Percentiles rank a stretch among this genome's conserved stretches.
Conservation (phyloP, 2,797 vertebrate genomes). For the Hapalemur alaotrensis region DNA sequence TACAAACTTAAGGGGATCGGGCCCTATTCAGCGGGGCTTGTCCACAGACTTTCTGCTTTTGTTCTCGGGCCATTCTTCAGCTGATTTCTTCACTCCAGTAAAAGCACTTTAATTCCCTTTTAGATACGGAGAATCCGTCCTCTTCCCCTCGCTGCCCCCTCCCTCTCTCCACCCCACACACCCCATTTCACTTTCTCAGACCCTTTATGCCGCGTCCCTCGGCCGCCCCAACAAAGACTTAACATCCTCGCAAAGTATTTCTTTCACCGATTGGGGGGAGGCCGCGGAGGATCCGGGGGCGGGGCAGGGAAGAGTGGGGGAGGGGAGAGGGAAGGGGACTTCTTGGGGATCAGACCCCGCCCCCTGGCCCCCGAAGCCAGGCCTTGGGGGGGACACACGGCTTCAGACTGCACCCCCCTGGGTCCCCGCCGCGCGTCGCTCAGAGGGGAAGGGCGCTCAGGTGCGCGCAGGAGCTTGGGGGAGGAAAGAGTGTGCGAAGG, state of each 20-base stretch:
- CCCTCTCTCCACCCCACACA: slow-evolving; percentile 59
- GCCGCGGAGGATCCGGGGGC: not conserved
- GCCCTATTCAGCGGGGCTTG: slow-evolving; percentile 88
- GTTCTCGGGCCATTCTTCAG: slow-evolving; percentile 86
- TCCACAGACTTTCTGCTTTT: slow-evolving; percentile 86
- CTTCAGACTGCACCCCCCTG: not conserved
- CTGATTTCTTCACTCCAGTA: slow-evolving; percentile 89
- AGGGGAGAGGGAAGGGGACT: not conserved
- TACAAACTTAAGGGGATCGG: slow-evolving; percentile 89
- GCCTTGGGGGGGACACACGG: not conserved
- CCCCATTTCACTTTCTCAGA: slow-evolving; percentile 83
- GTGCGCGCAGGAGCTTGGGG: not conserved
- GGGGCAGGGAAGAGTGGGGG: not conserved
- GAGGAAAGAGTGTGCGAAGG: not conserved
- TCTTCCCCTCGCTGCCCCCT: slow-evolving; percentile 78
- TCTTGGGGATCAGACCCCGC: not conserved
- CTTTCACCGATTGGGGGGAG: slow-evolving; percentile 68
- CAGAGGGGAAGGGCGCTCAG: not conserved
- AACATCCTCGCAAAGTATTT: slow-evolving; percentile 73
- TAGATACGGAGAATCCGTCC: slow-evolving; percentile 88
- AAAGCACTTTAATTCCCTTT: slow-evolving; percentile 90
- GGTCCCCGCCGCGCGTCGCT: not conserved
- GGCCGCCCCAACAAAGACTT: slow-evolving; percentile 82
- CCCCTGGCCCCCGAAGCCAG: no score
- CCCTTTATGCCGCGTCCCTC: slow-evolving; percentile 80